Percentiles rank a stretch among this genome's conserved stretches.
These are phyloP conservation scores for Itoplectis maculator DNA, from an alignment of 2,888 invertebrate genomes.

Conservation along the genomic window DNA sequence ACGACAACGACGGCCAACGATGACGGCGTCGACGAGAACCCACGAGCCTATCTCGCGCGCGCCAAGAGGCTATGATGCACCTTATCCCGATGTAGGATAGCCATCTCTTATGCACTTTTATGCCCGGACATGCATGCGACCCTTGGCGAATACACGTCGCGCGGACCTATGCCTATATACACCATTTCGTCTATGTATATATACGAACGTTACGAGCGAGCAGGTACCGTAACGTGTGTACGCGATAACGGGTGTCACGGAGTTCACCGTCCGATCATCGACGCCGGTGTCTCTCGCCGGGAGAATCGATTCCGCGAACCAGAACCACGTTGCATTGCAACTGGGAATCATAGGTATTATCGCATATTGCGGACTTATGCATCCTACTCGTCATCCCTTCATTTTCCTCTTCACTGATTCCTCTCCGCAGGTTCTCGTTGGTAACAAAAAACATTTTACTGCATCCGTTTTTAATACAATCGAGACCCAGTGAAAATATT, in stretches of 20 bases:
- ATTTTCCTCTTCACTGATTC: not conserved
- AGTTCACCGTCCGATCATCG: slow-evolving; percentile 29
- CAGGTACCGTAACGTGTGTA: slow-evolving; percentile 29
- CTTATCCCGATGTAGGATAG: slow-evolving; percentile 81
- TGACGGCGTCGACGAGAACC: no score
- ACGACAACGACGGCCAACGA: slow-evolving; percentile 55
- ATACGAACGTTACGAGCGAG: slow-evolving; percentile 30
- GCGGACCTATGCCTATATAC: slow-evolving; percentile 23
- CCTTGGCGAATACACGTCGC: slow-evolving; percentile 28
- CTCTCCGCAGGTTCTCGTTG: not conserved
- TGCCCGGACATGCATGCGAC: slow-evolving; percentile 74
- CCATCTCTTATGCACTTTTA: slow-evolving; percentile 84
- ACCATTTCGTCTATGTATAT: slow-evolving; percentile 42
- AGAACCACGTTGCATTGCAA: not conserved
- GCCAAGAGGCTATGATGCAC: slow-evolving; percentile 77
- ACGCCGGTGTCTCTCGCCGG: not conserved
- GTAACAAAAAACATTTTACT: no score
- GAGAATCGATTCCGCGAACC: not conserved
- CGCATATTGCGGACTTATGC: not conserved
- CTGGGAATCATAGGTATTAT: slow-evolving; percentile 9
- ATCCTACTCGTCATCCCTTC: not conserved
- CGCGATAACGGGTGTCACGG: slow-evolving; percentile 36
- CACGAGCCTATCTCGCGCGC: slow-evolving; percentile 61
- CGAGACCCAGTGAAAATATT: no score
- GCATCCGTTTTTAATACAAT: no score